Conservation (phyloP, 92 coral and sea anemone species). For the Heteractis magnifica region DNA sequence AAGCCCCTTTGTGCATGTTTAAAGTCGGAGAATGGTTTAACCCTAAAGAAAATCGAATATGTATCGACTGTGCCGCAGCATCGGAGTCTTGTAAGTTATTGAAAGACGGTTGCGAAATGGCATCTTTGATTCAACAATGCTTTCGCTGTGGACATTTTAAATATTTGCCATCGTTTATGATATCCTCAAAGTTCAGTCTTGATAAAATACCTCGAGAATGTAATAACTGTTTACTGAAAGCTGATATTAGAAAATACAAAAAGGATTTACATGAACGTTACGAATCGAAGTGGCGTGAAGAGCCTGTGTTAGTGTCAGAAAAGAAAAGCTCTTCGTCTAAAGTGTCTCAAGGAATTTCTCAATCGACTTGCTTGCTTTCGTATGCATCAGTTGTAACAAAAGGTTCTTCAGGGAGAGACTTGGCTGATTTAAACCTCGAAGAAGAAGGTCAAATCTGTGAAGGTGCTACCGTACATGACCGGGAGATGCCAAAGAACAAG, state of each 20-base stretch:
- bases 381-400: constrained; percentile 85
- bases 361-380: constrained; percentile 35
- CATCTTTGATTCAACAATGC: constrained; percentile 85
- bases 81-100: constrained; percentile 70
- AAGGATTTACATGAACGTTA: constrained; percentile 79
- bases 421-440: constrained; percentile 25
- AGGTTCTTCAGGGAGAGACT: constrained; percentile 48
- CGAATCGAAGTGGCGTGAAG: constrained; percentile 72
- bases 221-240: constrained; percentile 76
- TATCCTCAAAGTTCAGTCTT: constrained; percentile 50
- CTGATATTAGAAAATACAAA: constrained; percentile 79
- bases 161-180: constrained; percentile 83
- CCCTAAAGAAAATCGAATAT: constrained; percentile 67
- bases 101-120: constrained; percentile 68
- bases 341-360: constrained; percentile 5
- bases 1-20: constrained; percentile 89
- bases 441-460: constrained; percentile 9
- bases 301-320: constrained; percentile 80
- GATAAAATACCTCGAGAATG: constrained; percentile 73
- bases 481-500: constrained; percentile 2
- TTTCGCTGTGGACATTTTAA: constrained; percentile 86
- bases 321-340: constrained; percentile 2
- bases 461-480: not conserved
- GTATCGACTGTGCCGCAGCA: constrained; percentile 87
- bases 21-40: constrained; percentile 94